phyloP scores from a whole-genome alignment of 2,888 invertebrate genomes.

The Pemphredon lugubris region DNA sequence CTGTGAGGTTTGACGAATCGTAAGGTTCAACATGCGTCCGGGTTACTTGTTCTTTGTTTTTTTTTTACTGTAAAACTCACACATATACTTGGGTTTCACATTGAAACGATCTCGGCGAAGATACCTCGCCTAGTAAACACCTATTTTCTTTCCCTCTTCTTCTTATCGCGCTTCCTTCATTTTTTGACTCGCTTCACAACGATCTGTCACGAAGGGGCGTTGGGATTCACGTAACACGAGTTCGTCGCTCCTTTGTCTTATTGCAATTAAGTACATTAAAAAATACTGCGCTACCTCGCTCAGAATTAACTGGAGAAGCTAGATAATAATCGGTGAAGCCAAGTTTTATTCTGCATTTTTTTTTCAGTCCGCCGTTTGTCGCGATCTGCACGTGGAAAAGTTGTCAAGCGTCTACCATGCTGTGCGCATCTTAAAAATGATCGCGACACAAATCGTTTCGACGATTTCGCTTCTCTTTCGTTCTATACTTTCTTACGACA shows the following conservation, averaged over 20 bases:
- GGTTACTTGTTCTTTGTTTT: slow-evolving; percentile 16
- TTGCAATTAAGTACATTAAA: slow-evolving; percentile 75
- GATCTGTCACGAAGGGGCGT: no score
- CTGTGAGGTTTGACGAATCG: slow-evolving; percentile 76
- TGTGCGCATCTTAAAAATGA: slow-evolving; percentile 48
- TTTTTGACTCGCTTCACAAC: not conserved
- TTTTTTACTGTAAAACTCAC: slow-evolving; percentile 1
- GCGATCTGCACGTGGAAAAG: not conserved
- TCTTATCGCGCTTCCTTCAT: slow-evolving; percentile 9
- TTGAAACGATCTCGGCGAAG: not conserved
- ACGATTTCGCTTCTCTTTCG: not conserved
- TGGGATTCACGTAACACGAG: no score
- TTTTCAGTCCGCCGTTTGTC: not conserved
- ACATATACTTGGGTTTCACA: not conserved
- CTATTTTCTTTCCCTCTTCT: slow-evolving; percentile 16
- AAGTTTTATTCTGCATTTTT: slow-evolving; percentile 29
- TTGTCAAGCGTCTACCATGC: slow-evolving; percentile 42
- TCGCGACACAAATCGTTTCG: slow-evolving; percentile 34
- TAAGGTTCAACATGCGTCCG: slow-evolving; percentile 57
- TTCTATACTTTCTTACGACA: not conserved
- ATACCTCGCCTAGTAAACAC: not conserved
- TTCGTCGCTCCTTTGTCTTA: slow-evolving; percentile 27
- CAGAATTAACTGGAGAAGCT: slow-evolving; percentile 65
- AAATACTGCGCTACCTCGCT: slow-evolving; percentile 72
- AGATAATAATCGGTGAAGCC: slow-evolving; percentile 63